Evolutionary conservation across 30 jellyfish, hydroid and myxozoan species (phyloP).

Genomic region (Aurelia sp.): DNA sequence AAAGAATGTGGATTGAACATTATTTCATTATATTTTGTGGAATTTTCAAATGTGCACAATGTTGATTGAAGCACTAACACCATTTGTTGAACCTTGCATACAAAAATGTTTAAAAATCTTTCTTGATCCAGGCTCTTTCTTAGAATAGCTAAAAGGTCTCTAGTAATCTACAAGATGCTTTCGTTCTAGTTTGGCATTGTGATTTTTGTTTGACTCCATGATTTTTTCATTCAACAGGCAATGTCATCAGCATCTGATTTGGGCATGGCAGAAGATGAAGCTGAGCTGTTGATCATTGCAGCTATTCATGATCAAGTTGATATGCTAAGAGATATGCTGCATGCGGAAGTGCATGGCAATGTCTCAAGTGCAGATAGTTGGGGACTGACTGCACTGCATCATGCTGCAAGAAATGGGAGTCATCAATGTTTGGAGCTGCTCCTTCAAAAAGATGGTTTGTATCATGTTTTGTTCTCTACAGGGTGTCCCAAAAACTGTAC

Average conservation of each 20-base stretch:
- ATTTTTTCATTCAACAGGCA: slow-evolving; percentile 22
- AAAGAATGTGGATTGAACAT: no score
- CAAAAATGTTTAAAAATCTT: no score
- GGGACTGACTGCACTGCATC: slow-evolving; percentile 90
- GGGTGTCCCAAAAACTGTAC: no score
- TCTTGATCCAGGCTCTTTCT: no score
- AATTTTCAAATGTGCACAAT: no score
- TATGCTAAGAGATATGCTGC: slow-evolving; percentile 51
- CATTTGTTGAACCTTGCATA: no score
- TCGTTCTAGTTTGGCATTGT: no score
- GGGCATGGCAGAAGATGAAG: slow-evolving; percentile 84
- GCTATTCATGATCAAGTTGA: slow-evolving; percentile 78
- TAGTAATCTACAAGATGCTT: no score
- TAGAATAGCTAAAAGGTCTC: no score
- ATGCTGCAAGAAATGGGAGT: slow-evolving; percentile 87
- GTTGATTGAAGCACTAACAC: no score
- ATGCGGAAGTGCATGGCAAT: slow-evolving; percentile 82
- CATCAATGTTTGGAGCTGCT: slow-evolving; percentile 74
- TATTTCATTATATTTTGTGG: no score
- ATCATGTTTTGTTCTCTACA: background rate
- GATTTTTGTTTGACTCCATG: no score
- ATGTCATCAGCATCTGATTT: slow-evolving; percentile 47
- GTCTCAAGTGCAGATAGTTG: slow-evolving; percentile 62
- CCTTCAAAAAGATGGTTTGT: slow-evolving; percentile 77
- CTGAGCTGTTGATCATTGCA: slow-evolving; percentile 71